Evolutionary conservation across 2,888 invertebrate species (phyloP), one percentile per base, ranked within the genome.

Genomic region (Agriopis aurantiaria): DNA sequence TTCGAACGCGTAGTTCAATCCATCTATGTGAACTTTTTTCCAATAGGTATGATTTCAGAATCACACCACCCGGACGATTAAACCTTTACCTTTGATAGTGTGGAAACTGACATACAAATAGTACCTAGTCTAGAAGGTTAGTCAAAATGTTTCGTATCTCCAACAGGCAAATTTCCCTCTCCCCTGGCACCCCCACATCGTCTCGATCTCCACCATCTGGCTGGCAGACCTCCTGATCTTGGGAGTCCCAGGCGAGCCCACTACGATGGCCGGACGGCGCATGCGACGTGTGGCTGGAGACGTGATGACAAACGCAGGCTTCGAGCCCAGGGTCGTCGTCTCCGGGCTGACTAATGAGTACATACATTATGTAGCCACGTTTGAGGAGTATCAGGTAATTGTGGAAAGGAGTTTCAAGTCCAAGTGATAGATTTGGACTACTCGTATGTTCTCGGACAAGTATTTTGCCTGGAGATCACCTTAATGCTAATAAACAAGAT

Each of bases 241-340:
- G n/a, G 97, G 96, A 0, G 96, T 98, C 0, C 98, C 98, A 0
- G 98, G 97, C 0, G 98, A 98, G 89, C 97, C 98, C 81, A 97
- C 98, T 63, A 98, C 98, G 0, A 98, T 98, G 98, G 95, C 97
- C 0, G 98, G 98, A 0, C 93, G 98, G 62, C 92, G 97, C 60
- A 96, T 89, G 89, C 95, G 78, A 86, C 82, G 84, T 0, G 89
- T 90, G 5, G 88, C 95, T 5, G 89, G 88, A 3, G 87, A 83
- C 10, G 91, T 94, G 5, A 89, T 95, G 79, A 80, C 88, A 12
- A 80, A 80, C 3, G 85, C 87, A 1, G 94, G 93, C 0, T 78
- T 88, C 56, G 80, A 88, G 6, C 91, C 91, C 1, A 87, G 91
- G 8, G 96, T 97, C 0, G 95, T 97, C 17, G 95, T 98, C 5